Conservation (phyloP, 2,113 vertebrate genomes). For the Rhabdomys dilectus region DNA sequence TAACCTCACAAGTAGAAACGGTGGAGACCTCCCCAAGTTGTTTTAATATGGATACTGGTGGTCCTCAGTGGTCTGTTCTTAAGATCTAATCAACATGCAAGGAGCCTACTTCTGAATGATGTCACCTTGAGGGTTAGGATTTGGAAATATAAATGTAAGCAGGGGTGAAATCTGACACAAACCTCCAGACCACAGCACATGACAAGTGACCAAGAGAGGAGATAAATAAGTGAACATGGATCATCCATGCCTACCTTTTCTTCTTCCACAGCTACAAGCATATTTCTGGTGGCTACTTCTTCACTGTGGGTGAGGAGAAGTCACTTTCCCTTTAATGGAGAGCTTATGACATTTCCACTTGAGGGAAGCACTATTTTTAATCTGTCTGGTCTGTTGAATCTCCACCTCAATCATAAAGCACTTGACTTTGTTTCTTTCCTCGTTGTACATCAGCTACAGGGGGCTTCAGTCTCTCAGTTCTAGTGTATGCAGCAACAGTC, state of each 20-base stretch:
- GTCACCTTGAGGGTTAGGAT: neutral
- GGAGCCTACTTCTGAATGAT: neutral
- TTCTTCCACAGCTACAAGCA: neutral
- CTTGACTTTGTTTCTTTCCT: constrained; percentile 1
- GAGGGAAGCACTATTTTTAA: neutral
- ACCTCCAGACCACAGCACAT: neutral
- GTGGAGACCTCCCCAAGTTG: neutral
- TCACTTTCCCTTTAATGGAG: neutral
- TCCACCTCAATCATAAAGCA: neutral
- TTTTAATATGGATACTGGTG: neutral
- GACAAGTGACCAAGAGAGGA: neutral
- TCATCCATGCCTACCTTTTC: neutral
- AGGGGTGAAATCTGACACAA: neutral
- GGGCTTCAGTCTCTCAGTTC: neutral
- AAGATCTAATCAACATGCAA: neutral
- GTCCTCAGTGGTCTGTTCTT: neutral
- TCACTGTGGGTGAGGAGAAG: neutral
- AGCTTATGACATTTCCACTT: neutral
- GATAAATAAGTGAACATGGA: neutral
- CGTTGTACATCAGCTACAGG: neutral
- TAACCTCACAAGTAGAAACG: neutral
- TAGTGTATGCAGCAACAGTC: neutral
- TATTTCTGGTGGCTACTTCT: neutral
- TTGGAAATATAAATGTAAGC: neutral
- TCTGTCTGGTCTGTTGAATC: neutral